Evolutionary conservation across 2,113 vertebrate genomes (phyloP), one percentile per base, ranked within the genome.

Genomic region (Ptychochromis oligacanthus): DNA sequence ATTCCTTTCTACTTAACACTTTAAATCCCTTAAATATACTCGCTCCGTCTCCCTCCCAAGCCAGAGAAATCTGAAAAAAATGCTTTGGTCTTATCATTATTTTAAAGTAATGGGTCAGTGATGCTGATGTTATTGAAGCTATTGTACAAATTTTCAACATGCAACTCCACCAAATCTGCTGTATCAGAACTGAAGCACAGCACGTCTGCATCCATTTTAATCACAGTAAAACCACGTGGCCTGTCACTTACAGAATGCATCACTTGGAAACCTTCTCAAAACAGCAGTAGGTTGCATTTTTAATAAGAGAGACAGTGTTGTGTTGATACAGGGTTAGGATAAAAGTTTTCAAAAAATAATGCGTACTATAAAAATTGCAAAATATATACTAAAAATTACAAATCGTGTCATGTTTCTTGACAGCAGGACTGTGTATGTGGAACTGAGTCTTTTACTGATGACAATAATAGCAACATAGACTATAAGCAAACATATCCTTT

Each of bases 401-500:
- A 52, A 20, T 70, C 24, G 11, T 52, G 17, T 70, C 11, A 15
- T 0, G 24, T 70, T 52, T 49, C 43, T 70, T 70, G 0, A 1
- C 43, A 70, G 28, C 28, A 0, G 43, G 58, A 52, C 59, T 26
- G 14, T 1, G 22, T 22, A 31, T 0, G 57, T 28, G 57, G 28
- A 26, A 31, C 6, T 31, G 11, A 46, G 6, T 77, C 54, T 55
- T 55, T 57, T 5, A n/a, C n/a, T 74, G 43, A 52, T 26, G 24
- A 70, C 40, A 49, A 46, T 54, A n/a, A 20, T n/a, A n/a, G 11
- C 4, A 12, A 1, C 28, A 52, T 24, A 52, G 10, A 20, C 28
- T 0, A 72, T 31, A 24, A 52, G 43, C 26, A 52, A 49, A 7
- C 18, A 0, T 0, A 65, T 17, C n/a, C 10, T 65, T 26, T 26